A percentile compares a stretch with the other conserved stretches of the same genome.
phyloP scores from a whole-genome alignment of 2,797 vertebrate species.

The Sternotherus odoratus region DNA sequence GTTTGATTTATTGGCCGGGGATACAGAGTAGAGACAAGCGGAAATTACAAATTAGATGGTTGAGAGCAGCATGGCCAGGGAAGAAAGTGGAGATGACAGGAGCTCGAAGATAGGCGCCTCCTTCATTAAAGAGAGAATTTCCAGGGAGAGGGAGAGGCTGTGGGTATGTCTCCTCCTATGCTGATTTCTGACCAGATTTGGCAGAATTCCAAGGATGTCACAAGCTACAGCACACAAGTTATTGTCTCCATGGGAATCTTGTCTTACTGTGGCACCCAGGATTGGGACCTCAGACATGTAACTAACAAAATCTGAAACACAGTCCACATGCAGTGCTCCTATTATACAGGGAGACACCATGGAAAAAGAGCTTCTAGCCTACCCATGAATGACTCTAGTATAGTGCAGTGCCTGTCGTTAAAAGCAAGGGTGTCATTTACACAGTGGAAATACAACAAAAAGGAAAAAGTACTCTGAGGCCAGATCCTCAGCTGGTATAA shows the following conservation, averaged over 20 bases:
- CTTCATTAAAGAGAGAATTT: rapidly evolving
- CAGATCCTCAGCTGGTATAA: background rate
- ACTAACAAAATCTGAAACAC: background rate
- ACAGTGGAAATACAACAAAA: rapidly evolving
- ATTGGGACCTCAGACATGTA: rapidly evolving
- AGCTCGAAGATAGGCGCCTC: background rate
- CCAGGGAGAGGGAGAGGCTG: background rate
- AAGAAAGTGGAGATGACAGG: rapidly evolving
- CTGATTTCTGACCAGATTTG: background rate
- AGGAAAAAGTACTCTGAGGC: background rate
- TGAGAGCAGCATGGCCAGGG: background rate
- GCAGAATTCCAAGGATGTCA: background rate
- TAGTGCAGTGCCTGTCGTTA: rapidly evolving
- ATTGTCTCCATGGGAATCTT: background rate
- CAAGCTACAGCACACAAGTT: too few relatives aligned
- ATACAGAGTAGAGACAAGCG: conserved; percentile 38
- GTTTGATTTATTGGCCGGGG: conserved; percentile 55
- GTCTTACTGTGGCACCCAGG: background rate
- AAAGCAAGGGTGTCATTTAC: background rate
- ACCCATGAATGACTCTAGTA: rapidly evolving
- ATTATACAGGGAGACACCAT: background rate
- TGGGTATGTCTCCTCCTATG: background rate
- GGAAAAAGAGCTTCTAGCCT: background rate
- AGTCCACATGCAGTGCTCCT: background rate
- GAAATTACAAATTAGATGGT: conserved; percentile 48